A percentile compares a stretch with the other conserved stretches of the same genome.
Conservation (phyloP, 2,113 vertebrate genomes). For the Eonycteris spelaea region DNA sequence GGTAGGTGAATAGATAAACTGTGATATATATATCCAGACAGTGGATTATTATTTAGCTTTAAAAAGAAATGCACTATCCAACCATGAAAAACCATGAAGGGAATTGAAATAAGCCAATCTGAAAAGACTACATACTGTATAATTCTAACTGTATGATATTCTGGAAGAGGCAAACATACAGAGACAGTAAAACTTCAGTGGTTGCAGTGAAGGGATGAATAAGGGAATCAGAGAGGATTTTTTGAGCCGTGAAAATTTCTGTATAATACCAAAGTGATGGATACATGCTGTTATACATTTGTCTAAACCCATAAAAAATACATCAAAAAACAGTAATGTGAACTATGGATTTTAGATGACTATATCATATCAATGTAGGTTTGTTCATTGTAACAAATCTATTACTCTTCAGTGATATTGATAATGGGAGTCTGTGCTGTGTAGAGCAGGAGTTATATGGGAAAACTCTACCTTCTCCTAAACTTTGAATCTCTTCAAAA, state of each 20-base stretch:
- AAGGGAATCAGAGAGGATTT: not conserved
- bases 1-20: not conserved
- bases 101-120: not conserved
- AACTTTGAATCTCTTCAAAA: not conserved
- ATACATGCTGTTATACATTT: not conserved
- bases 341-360: not conserved
- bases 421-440: not conserved
- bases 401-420: not conserved
- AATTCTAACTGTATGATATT: not conserved
- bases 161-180: not conserved
- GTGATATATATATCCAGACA: too few species aligned
- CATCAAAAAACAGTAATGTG: not conserved
- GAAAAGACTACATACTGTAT: not conserved
- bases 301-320: not conserved
- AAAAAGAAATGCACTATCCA: not conserved
- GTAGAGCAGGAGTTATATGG: not conserved
- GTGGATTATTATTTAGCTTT: not conserved
- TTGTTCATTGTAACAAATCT: not conserved
- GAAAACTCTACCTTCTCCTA: not conserved
- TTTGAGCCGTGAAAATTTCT: not conserved
- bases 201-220: not conserved
- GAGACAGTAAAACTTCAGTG: not conserved
- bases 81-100: not conserved
- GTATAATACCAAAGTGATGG: not conserved
- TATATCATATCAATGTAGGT: not conserved